These are phyloP conservation scores for Hippoglossus stenolepis DNA, from an alignment of 2,113 vertebrate species.

Conservation along the genomic window DNA sequence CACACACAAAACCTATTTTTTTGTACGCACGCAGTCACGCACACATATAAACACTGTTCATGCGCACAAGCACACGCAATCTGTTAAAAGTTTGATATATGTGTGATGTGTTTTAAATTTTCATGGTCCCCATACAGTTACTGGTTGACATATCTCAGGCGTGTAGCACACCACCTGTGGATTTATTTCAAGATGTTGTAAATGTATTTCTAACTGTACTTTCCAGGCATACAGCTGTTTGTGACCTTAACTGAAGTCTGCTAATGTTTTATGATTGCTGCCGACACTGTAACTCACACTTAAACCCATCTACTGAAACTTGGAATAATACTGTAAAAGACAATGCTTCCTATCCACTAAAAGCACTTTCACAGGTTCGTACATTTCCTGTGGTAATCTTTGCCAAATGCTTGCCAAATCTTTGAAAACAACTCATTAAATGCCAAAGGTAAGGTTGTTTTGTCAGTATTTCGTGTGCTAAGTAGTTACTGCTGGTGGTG, in stretches of 20 bases:
- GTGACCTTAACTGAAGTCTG: conserved; percentile 9
- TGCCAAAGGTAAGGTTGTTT: conserved; percentile 1
- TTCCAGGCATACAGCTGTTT: neutral
- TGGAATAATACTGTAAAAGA: conserved; percentile 2
- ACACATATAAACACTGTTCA: too few relatives aligned
- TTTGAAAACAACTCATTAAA: neutral
- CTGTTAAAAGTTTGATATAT: too few relatives aligned
- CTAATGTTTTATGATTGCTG: conserved; percentile 9
- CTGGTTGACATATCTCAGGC: neutral
- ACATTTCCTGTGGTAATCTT: conserved; percentile 6
- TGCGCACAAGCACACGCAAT: too few relatives aligned
- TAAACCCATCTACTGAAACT: conserved; percentile 3
- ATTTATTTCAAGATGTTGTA: conserved; percentile 11
- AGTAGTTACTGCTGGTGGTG: neutral
- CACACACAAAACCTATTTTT: too few relatives aligned
- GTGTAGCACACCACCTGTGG: neutral
- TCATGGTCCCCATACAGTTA: neutral
- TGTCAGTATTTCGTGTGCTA: neutral
- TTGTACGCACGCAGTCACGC: too few relatives aligned
- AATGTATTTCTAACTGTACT: conserved; percentile 10
- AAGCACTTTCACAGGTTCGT: conserved; percentile 18
- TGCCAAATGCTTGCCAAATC: conserved; percentile 1
- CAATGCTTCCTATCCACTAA: conserved; percentile 4
- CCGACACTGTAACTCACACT: conserved; percentile 15
- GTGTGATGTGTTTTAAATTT: too few relatives aligned